Conservation (phyloP, 2,797 vertebrate species). For the Periparus ater region DNA sequence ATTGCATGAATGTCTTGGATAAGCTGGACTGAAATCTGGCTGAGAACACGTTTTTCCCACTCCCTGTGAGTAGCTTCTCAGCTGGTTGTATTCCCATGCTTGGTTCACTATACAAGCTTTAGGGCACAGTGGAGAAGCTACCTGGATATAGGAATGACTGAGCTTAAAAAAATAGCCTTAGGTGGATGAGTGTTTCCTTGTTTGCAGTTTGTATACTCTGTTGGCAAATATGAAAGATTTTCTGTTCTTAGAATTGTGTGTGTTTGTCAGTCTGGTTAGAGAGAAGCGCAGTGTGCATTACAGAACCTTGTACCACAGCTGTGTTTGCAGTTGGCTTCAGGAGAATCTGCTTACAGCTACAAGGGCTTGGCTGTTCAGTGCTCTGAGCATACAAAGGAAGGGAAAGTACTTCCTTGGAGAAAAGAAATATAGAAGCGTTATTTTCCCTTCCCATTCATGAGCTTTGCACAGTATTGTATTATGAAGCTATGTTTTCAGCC, state of each 20-base stretch:
- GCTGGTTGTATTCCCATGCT: not conserved
- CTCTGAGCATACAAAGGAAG: not conserved
- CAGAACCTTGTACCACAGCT: not conserved
- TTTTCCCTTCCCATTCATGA: not conserved
- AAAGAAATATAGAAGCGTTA: fast-evolving
- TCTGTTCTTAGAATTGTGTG: not conserved
- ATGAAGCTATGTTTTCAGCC: not conserved
- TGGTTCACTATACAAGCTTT: not conserved
- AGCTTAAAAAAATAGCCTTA: not conserved
- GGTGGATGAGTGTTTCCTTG: not conserved
- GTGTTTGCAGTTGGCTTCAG: not conserved
- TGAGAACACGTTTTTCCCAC: not conserved
- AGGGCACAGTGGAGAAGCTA: not conserved
- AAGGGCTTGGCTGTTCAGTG: not conserved
- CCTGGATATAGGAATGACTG: not conserved
- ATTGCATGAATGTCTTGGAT: not conserved
- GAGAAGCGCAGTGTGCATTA: not conserved
- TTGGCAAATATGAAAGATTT: not conserved
- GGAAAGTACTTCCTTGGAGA: not conserved
- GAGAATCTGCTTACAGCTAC: not conserved
- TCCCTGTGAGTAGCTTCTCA: not conserved
- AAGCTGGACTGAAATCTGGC: not conserved
- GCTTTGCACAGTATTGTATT: not conserved
- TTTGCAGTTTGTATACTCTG: not conserved
- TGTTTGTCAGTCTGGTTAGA: not conserved